phyloP scores from a whole-genome alignment of 2,113 vertebrate genomes.

The Melospiza georgiana region DNA sequence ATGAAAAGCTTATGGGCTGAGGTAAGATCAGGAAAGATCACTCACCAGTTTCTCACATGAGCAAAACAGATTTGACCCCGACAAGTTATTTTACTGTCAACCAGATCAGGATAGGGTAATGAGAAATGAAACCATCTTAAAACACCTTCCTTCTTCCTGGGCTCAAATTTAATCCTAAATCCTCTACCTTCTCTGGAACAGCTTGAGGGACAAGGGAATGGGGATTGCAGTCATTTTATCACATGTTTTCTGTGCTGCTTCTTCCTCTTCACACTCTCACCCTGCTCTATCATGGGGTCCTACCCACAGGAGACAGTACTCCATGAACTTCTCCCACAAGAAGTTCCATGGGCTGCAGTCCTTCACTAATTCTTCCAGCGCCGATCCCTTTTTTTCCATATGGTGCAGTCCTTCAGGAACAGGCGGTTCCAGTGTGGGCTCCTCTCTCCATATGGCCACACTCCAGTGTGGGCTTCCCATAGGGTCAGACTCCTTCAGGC shows the following conservation, averaged over 20 bases:
- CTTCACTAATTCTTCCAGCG: neutral
- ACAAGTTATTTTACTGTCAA: neutral
- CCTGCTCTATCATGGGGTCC: neutral
- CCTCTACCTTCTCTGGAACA: neutral
- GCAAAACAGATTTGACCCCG: neutral
- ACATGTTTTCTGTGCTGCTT: neutral
- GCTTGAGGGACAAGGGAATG: neutral
- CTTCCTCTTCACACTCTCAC: neutral
- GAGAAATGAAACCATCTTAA: neutral
- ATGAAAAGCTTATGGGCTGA: neutral
- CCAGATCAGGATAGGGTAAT: neutral
- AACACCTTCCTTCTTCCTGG: neutral
- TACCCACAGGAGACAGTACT: neutral
- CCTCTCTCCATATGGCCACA: neutral
- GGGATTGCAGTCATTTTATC: neutral
- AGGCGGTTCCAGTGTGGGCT: neutral
- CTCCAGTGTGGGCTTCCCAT: neutral
- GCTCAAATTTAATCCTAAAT: neutral
- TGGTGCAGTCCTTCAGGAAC: neutral
- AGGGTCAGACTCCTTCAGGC: neutral
- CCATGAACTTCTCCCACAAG: neutral
- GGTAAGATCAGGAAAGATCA: neutral
- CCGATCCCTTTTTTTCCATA: neutral
- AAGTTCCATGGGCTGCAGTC: neutral
- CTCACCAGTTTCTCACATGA: neutral